Conservation (phyloP, 1,140 invertebrate genomes). For the Drosophila prosaltans region DNA sequence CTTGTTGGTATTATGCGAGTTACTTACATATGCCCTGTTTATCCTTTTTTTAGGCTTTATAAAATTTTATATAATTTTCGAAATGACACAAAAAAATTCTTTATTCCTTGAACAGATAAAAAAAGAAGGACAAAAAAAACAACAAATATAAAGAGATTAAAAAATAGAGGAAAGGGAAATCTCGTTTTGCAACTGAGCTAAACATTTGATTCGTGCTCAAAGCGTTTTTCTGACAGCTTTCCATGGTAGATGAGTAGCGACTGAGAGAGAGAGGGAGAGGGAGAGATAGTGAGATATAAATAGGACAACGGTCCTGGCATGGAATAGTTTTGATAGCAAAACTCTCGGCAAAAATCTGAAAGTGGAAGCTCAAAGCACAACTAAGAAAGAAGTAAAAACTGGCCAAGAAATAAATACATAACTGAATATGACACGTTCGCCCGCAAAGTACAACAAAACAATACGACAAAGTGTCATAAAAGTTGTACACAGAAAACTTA, state of each 20-base stretch:
- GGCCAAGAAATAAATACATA: conserved; percentile 76
- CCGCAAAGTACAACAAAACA: conserved; percentile 74
- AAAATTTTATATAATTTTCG: no score
- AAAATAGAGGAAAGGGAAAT: not conserved
- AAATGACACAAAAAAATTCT: no score
- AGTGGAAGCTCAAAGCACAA: conserved; percentile 62
- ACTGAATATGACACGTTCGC: conserved; percentile 79
- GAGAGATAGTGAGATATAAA: not conserved
- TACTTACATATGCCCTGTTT: no score
- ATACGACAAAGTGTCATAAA: conserved; percentile 81
- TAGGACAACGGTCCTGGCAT: conserved; percentile 7
- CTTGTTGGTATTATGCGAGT: no score
- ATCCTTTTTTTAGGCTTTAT: no score
- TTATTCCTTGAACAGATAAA: no score
- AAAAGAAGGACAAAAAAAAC: no score
- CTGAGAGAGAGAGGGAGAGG: not conserved
- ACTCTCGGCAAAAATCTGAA: conserved; percentile 57
- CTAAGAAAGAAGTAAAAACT: conserved; percentile 22
- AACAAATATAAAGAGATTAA: no score
- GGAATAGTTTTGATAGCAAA: conserved; percentile 38
- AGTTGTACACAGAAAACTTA: conserved; percentile 77
- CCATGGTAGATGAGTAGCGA: not conserved
- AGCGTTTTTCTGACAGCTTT: conserved; percentile 55
- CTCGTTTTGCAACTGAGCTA: conserved; percentile 10
- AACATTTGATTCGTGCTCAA: conserved; percentile 55